A percentile compares a stretch with the other conserved stretches of the same genome.
phyloP scores from a whole-genome alignment of 2,797 vertebrate genomes.

The Dendrocincla tyrannina region DNA sequence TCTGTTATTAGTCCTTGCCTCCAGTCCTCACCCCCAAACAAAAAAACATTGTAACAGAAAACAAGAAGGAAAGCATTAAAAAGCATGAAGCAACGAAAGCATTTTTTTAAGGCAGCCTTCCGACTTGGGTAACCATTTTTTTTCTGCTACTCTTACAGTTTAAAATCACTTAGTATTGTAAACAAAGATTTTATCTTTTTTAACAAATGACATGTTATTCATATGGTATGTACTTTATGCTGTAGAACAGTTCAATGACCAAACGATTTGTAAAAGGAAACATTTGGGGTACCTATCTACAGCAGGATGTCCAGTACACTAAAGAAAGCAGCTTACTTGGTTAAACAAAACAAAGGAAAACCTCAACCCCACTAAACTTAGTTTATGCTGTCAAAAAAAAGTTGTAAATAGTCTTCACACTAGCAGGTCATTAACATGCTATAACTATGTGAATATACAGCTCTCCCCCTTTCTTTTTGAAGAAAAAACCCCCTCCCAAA shows the following conservation, averaged over 20 bases:
- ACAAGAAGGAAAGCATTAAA: background rate
- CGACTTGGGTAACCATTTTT: background rate
- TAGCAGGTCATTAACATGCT: background rate
- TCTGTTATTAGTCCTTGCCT: background rate
- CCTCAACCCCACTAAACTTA: background rate
- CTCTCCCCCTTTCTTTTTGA: fast-evolving
- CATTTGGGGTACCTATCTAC: background rate
- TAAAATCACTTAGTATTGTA: background rate
- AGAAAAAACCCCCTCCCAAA: background rate
- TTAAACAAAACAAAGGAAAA: background rate
- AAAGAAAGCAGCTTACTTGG: background rate
- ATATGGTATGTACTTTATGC: background rate
- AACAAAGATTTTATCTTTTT: background rate
- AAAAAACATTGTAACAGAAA: background rate
- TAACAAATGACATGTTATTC: fast-evolving
- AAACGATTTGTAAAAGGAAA: background rate
- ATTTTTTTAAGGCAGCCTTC: background rate
- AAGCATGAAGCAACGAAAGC: background rate
- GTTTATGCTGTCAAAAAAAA: background rate
- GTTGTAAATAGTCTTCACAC: background rate
- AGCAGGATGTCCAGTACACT: background rate
- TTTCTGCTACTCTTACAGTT: background rate
- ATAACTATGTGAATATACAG: background rate
- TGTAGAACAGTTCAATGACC: background rate
- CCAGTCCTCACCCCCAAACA: background rate